These are phyloP conservation scores for Potamarius usumacintae DNA, from an alignment of 2,113 vertebrate genomes.

Conservation along the genomic window DNA sequence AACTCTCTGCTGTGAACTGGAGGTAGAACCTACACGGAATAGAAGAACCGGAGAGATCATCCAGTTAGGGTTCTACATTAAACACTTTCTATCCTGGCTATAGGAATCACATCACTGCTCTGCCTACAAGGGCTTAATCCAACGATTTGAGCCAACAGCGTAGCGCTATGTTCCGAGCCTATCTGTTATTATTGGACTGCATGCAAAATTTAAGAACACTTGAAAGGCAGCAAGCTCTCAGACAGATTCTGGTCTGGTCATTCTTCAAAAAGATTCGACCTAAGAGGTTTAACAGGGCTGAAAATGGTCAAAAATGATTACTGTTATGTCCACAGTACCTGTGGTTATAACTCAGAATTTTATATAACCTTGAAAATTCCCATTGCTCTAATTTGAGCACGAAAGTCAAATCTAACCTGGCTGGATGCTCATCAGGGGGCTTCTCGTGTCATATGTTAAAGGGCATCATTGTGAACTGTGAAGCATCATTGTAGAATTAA, in stretches of 20 bases:
- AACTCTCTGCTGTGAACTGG: conserved; percentile 84
- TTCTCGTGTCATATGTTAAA: background rate
- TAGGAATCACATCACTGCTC: background rate
- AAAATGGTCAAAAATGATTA: background rate
- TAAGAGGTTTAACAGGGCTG: background rate
- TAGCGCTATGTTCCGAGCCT: background rate
- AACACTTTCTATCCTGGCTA: background rate
- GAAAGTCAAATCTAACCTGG: conserved; percentile 5
- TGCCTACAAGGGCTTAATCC: background rate
- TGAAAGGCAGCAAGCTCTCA: background rate
- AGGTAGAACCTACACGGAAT: conserved; percentile 88
- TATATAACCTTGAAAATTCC: conserved; percentile 1
- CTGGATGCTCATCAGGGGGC: background rate
- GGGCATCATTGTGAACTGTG: background rate
- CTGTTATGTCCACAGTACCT: background rate
- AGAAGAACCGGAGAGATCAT: background rate
- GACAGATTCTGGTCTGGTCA: background rate
- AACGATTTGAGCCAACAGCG: background rate
- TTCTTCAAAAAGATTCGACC: background rate
- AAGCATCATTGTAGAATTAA: background rate
- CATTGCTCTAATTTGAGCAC: background rate
- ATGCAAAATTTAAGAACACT: background rate
- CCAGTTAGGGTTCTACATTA: background rate
- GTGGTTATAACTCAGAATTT: conserved; percentile 11
- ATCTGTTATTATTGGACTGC: background rate